Conservation (phyloP, 2,113 vertebrate genomes). For the Tachysurus vachellii region DNA sequence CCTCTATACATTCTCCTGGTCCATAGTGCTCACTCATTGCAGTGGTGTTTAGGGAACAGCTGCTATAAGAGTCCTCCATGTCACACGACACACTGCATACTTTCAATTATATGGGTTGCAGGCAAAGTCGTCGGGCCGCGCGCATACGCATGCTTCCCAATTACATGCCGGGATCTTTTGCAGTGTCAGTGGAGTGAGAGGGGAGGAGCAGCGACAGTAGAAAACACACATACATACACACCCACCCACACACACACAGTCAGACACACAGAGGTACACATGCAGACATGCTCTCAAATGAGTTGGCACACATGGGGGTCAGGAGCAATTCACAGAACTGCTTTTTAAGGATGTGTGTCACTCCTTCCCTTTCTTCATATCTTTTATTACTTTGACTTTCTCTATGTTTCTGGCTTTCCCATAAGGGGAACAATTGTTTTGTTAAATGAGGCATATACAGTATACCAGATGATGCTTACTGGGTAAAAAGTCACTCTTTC, state of each 20-base stretch:
- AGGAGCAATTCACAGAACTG: slow-evolving; percentile 21
- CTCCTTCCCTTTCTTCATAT: not conserved
- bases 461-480: slow-evolving; percentile 52
- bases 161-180: slow-evolving; percentile 38
- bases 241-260: slow-evolving; percentile 40
- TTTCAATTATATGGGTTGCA: slow-evolving; percentile 51
- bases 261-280: not conserved
- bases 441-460: slow-evolving; percentile 29
- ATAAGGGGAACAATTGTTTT: not conserved
- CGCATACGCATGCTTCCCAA: slow-evolving; percentile 49
- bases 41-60: slow-evolving; percentile 35
- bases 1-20: not conserved
- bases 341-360: slow-evolving; percentile 25
- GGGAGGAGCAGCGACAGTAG: slow-evolving; percentile 11
- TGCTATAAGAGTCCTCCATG: slow-evolving; percentile 33
- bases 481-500: not conserved
- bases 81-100: slow-evolving; percentile 38
- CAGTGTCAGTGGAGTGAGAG: slow-evolving; percentile 37
- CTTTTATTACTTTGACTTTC: slow-evolving; percentile 4
- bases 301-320: not conserved
- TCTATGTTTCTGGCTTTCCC: not conserved
- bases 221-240: slow-evolving; percentile 35
- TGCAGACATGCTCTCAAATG: no score
- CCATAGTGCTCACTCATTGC: slow-evolving; percentile 30
- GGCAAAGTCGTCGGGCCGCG: slow-evolving; percentile 37